phyloP scores from a whole-genome alignment of 2,797 vertebrate species.

The Pachyuromys duprasi region DNA sequence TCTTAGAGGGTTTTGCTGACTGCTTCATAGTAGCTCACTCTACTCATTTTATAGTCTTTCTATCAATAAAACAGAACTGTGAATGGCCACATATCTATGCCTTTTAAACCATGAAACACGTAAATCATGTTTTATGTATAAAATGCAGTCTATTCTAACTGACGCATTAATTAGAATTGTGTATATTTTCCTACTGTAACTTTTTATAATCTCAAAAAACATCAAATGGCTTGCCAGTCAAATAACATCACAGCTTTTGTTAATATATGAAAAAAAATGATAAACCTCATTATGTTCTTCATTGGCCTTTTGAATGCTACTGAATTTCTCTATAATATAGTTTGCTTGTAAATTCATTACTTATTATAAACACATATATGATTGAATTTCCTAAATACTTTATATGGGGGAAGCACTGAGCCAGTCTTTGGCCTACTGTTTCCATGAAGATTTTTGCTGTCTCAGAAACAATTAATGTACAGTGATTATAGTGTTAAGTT shows the following conservation, averaged over 20 bases:
- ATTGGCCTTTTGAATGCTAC: neutral
- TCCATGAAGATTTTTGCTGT: conserved; percentile 52
- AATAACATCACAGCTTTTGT: conserved; percentile 17
- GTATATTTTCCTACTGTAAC: conserved; percentile 13
- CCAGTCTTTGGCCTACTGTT: neutral
- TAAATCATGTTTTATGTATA: neutral
- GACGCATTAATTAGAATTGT: conserved; percentile 36
- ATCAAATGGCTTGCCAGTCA: neutral
- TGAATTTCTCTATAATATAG: neutral
- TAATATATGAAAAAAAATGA: neutral
- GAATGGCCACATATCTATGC: neutral
- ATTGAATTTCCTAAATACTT: conserved; percentile 43
- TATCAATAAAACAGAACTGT: neutral
- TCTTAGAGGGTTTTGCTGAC: neutral
- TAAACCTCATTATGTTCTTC: neutral
- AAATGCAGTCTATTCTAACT: neutral
- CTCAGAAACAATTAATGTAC: conserved; percentile 53
- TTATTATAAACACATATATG: conserved; percentile 37
- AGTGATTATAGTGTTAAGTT: conserved; percentile 32
- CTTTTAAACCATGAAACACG: neutral
- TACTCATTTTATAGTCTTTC: neutral
- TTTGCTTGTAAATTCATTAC: conserved; percentile 3
- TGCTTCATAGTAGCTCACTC: neutral
- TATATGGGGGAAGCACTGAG: conserved; percentile 16
- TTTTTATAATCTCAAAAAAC: conserved; percentile 38